These are phyloP conservation scores for Agrenia bidenticulata DNA, from an alignment of 2,888 invertebrate genomes.

Conservation along the genomic window DNA sequence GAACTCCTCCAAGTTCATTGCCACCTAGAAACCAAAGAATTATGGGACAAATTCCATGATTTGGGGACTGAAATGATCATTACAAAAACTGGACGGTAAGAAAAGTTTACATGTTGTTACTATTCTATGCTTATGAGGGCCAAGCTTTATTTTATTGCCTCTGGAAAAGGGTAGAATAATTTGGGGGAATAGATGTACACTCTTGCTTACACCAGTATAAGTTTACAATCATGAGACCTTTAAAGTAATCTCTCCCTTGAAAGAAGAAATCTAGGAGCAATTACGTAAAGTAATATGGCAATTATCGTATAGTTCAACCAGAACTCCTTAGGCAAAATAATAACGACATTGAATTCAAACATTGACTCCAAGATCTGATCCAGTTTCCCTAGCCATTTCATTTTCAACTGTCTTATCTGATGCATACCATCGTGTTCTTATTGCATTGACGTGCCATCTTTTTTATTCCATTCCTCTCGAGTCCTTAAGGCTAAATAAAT, in stretches of 20 bases:
- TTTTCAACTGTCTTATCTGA: neutral
- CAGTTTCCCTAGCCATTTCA: neutral
- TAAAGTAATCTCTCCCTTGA: no score
- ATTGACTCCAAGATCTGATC: neutral
- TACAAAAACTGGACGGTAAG: slow-evolving; percentile 77
- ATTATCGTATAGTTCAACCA: no score
- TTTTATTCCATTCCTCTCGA: no score
- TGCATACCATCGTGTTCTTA: neutral
- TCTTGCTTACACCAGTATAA: neutral
- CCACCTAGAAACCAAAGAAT: slow-evolving; percentile 75
- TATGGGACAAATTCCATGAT: slow-evolving; percentile 78
- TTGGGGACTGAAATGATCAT: slow-evolving; percentile 83
- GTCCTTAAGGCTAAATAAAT: no score
- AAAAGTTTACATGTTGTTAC: slow-evolving; percentile 19
- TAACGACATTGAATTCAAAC: no score
- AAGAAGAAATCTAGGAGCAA: no score
- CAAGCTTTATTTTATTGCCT: neutral
- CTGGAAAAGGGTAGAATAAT: neutral
- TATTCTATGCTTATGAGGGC: neutral
- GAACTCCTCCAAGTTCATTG: slow-evolving; percentile 68
- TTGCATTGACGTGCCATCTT: neutral
- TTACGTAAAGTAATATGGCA: no score
- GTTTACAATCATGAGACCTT: no score
- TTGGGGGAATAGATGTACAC: neutral
- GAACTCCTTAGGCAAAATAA: no score